These are phyloP conservation scores for Scaptomyza graminum DNA, from an alignment of 1,140 invertebrate genomes.

Conservation along the genomic window DNA sequence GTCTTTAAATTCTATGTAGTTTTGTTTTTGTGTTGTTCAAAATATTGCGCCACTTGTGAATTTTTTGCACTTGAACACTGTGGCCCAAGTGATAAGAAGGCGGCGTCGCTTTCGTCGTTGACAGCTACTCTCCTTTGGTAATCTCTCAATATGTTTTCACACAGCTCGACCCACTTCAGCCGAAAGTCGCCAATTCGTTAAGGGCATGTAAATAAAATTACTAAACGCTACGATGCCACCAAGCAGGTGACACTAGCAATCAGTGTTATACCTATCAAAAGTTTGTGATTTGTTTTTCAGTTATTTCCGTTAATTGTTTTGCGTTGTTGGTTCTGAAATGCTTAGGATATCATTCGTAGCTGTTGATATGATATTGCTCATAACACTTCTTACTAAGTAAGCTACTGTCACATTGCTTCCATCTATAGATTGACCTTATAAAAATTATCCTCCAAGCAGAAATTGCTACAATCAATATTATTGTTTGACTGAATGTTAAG, in stretches of 20 bases:
- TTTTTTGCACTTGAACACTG: conserved; percentile 70
- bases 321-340: conserved; percentile 9
- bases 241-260: conserved; percentile 10
- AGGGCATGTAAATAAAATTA: conserved; percentile 3
- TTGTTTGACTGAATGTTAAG: no score
- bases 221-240: not conserved
- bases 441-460: no score
- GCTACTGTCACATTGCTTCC: no score
- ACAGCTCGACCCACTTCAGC: conserved; percentile 55
- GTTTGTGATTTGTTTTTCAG: conserved; percentile 27
- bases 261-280: conserved; percentile 14
- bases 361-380: conserved; percentile 21
- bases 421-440: no score
- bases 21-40: conserved; percentile 34
- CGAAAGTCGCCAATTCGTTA: conserved; percentile 23
- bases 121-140: conserved; percentile 18
- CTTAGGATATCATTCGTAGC: conserved; percentile 26
- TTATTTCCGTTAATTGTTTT: conserved; percentile 52
- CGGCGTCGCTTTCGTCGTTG: not conserved
- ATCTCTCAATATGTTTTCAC: conserved; percentile 64
- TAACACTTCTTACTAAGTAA: not conserved
- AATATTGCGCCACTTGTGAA: conserved; percentile 54
- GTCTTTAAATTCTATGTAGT: conserved; percentile 14
- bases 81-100: conserved; percentile 62
- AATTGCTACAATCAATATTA: no score